Evolutionary conservation across 2,888 invertebrate species (phyloP).

Genomic region (Cheilosia impressa): DNA sequence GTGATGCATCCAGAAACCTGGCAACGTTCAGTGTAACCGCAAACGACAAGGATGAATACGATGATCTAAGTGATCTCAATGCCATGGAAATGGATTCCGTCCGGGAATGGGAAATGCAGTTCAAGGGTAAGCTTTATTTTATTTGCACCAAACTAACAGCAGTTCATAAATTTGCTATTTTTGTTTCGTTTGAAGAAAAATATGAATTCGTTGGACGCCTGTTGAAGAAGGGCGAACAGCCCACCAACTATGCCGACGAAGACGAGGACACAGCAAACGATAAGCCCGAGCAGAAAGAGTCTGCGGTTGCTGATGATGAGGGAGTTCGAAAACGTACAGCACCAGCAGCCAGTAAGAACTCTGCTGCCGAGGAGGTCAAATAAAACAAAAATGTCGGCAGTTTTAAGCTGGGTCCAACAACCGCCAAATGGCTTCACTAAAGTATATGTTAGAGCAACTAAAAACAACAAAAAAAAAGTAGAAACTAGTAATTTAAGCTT

Average conservation of each 20-base stretch:
- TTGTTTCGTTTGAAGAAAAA: conserved; percentile 87
- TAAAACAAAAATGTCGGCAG: conserved; percentile 55
- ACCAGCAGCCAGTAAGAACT: conserved; percentile 44
- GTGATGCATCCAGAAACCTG: conserved; percentile 96
- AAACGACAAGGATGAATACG: conserved; percentile 93
- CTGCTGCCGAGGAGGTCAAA: conserved; percentile 76
- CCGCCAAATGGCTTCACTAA: conserved; percentile 46
- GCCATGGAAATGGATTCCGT: conserved; percentile 97
- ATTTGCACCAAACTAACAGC: no score
- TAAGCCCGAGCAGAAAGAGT: conserved; percentile 66
- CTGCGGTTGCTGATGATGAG: conserved; percentile 58
- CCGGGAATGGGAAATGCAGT: conserved; percentile 98
- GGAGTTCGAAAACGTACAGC: conserved; percentile 76
- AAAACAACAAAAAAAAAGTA: conserved; percentile 50
- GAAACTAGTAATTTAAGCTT: conserved; percentile 60
- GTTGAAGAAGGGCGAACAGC: conserved; percentile 95
- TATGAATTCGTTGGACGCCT: conserved; percentile 96
- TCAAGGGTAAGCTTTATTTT: conserved; percentile 88
- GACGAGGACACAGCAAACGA: conserved; percentile 84
- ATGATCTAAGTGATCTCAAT: conserved; percentile 97
- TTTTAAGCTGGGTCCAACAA: conserved; percentile 53
- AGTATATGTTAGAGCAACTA: conserved; percentile 52
- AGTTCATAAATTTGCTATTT: not conserved
- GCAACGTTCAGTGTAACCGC: conserved; percentile 95
- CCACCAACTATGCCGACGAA: conserved; percentile 95